phyloP scores from a whole-genome alignment of 2,113 vertebrate genomes.

The Toxotes chatareus region DNA sequence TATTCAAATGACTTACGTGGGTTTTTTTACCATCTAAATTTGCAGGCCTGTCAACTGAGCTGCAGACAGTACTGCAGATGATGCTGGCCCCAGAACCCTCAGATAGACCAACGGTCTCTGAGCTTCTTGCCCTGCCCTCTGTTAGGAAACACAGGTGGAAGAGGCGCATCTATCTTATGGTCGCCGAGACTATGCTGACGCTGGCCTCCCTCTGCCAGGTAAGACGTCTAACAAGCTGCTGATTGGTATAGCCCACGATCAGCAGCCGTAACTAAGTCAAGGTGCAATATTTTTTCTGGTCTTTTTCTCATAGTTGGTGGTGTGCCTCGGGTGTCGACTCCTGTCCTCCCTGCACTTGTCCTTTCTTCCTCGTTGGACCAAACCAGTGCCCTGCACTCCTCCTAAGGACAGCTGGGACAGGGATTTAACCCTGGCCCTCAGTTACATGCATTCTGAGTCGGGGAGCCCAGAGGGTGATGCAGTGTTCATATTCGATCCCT shows the following conservation, averaged over 20 bases:
- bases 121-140: constrained; percentile 84
- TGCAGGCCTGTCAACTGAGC: constrained; percentile 87
- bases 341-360: constrained; percentile 76
- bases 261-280: background rate
- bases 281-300: constrained; percentile 9
- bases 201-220: constrained; percentile 85
- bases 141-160: constrained; percentile 84
- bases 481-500: constrained; percentile 52
- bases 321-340: constrained; percentile 78
- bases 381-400: constrained; percentile 84
- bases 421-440: constrained; percentile 80
- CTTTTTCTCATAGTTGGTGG: constrained; percentile 37
- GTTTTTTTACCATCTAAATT: background rate
- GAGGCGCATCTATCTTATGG: constrained; percentile 76
- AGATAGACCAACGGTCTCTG: constrained; percentile 83
- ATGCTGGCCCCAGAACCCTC: constrained; percentile 88
- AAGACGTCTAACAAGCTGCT: constrained; percentile 3
- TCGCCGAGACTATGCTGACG: constrained; percentile 76
- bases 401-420: constrained; percentile 78
- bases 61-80: constrained; percentile 85
- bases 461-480: constrained; percentile 82
- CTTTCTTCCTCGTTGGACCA: constrained; percentile 55
- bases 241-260: no score
- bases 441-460: constrained; percentile 69
- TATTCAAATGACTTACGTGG: background rate